Evolutionary conservation across 2,797 vertebrate genomes (phyloP).

Genomic region (Acanthopagrus latus): DNA sequence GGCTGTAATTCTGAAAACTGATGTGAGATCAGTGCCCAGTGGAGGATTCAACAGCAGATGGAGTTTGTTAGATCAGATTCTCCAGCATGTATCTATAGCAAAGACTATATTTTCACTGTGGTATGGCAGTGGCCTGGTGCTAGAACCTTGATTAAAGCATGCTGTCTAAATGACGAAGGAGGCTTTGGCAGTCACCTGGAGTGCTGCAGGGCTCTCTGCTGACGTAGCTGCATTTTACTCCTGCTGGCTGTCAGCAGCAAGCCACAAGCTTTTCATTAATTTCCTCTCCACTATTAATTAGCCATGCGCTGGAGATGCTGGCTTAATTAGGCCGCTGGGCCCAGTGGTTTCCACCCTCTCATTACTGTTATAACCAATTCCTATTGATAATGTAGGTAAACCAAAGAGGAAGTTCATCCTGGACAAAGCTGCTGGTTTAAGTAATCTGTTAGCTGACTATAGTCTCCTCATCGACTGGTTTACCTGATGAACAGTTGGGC

Average conservation of each 20-base stretch:
- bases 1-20: slow-evolving; percentile 53
- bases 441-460: slow-evolving; percentile 46
- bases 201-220: slow-evolving; percentile 70
- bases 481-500: neutral
- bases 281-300: slow-evolving; percentile 82
- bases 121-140: slow-evolving; percentile 49
- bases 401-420: slow-evolving; percentile 51
- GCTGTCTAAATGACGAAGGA: slow-evolving; percentile 69
- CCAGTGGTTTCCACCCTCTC: slow-evolving; percentile 64
- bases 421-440: slow-evolving; percentile 45
- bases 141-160: slow-evolving; percentile 48
- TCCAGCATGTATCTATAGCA: slow-evolving; percentile 20
- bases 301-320: slow-evolving; percentile 68
- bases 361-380: slow-evolving; percentile 76
- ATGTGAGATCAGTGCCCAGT: slow-evolving; percentile 48
- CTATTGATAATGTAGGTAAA: slow-evolving; percentile 78
- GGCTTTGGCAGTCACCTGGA: slow-evolving; percentile 77
- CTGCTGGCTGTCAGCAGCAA: slow-evolving; percentile 73
- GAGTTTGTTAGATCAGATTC: slow-evolving; percentile 48
- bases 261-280: slow-evolving; percentile 79
- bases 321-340: slow-evolving; percentile 80
- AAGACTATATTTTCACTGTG: slow-evolving; percentile 31
- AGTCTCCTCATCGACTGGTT: slow-evolving; percentile 34
- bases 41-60: slow-evolving; percentile 59
- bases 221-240: slow-evolving; percentile 71